Evolutionary conservation across 2,113 vertebrate species (phyloP).

Genomic region (cat (Felis catus)): DNA sequence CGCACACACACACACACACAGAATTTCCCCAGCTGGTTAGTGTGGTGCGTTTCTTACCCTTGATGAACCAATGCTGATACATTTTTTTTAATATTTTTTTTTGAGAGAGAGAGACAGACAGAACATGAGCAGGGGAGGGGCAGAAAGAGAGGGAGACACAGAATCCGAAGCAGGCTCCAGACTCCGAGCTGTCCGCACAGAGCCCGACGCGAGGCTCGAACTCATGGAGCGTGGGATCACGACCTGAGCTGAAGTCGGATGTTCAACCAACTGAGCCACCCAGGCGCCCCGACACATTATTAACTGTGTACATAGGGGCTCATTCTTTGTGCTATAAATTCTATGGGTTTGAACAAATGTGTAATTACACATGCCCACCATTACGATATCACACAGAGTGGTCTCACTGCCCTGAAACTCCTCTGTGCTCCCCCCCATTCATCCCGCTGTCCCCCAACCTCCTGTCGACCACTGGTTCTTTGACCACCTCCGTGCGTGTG

Average conservation of each 20-base stretch:
- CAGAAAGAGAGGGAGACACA: too few species aligned
- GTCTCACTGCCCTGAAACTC: fast-evolving
- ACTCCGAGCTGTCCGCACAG: too few species aligned
- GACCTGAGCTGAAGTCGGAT: too few species aligned
- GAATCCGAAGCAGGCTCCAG: too few species aligned
- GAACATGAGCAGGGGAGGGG: too few species aligned
- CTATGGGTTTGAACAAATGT: too few species aligned
- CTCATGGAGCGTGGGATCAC: too few species aligned
- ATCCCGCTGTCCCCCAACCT: fast-evolving
- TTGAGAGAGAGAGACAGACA: too few species aligned
- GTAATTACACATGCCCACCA: fast-evolving
- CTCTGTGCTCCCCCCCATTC: fast-evolving
- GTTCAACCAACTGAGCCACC: too few species aligned
- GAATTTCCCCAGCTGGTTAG: fast-evolving
- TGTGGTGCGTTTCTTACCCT: fast-evolving
- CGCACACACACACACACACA: not conserved
- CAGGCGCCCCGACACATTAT: too few species aligned
- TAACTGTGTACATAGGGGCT: fast-evolving
- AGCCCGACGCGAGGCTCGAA: too few species aligned
- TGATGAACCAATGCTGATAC: fast-evolving
- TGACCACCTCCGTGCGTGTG: fast-evolving
- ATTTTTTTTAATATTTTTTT: fast-evolving
- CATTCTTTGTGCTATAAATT: fast-evolving
- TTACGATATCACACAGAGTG: fast-evolving
- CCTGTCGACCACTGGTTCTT: fast-evolving